Conservation (phyloP, 1,140 invertebrate genomes). For the Pectinophora gossypiella region DNA sequence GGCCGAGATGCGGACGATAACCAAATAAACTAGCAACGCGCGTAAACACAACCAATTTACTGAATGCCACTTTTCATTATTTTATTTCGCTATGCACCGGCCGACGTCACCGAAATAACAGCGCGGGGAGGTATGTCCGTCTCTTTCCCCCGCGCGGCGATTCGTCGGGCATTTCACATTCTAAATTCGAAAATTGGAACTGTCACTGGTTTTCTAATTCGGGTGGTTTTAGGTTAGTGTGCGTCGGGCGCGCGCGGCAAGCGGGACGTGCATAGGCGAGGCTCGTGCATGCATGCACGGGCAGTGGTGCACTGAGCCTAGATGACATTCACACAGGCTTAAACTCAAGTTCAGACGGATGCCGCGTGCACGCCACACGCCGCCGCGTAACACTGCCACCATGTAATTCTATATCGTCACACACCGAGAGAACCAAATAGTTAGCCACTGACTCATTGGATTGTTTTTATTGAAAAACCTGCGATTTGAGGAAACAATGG, state of each 20-base stretch:
- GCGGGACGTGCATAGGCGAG: conserved; percentile 35
- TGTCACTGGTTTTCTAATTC: conserved; percentile 31
- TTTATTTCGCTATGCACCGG: conserved; percentile 67
- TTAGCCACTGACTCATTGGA: not conserved
- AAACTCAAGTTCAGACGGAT: conserved; percentile 62
- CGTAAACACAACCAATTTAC: conserved; percentile 72
- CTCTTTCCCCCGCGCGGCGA: conserved; percentile 43
- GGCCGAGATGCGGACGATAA: conserved; percentile 23
- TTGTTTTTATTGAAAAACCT: conserved; percentile 12
- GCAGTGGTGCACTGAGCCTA: conserved; percentile 61
- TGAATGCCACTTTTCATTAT: conserved; percentile 72
- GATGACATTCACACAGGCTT: conserved; percentile 66
- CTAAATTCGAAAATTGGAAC: conserved; percentile 46
- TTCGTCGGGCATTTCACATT: conserved; percentile 41
- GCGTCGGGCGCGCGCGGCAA: conserved; percentile 27
- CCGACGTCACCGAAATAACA: conserved; percentile 62
- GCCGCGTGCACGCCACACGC: too few species aligned
- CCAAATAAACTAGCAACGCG: conserved; percentile 67
- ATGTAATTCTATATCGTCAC: conserved; percentile 44
- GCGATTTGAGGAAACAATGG: conserved; percentile 6
- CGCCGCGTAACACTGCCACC: conserved; percentile 30
- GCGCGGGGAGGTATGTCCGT: conserved; percentile 38
- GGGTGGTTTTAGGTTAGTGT: conserved; percentile 26
- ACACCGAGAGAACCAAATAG: not conserved
- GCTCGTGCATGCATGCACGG: conserved; percentile 43